A percentile compares a stretch with the other conserved stretches of the same genome.
Evolutionary conservation across 2,797 vertebrate species (phyloP).

Genomic region (Yasuhikotakia modesta): DNA sequence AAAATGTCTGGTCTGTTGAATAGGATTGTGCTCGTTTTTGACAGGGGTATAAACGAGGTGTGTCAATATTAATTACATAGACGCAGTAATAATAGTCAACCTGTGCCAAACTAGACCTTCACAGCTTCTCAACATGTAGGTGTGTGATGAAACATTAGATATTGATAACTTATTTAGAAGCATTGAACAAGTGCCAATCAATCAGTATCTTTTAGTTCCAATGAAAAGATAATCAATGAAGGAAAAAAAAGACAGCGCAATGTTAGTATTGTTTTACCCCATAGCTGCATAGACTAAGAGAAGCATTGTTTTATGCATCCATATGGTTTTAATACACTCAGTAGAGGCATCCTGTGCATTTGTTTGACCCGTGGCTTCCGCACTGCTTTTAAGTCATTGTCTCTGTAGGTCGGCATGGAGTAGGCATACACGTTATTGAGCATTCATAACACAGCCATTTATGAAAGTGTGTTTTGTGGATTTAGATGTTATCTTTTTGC

Average conservation of each 20-base stretch:
- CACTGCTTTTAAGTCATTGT: slow-evolving; percentile 84
- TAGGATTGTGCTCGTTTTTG: slow-evolving; percentile 75
- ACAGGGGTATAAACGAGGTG: slow-evolving; percentile 79
- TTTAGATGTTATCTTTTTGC: slow-evolving; percentile 87
- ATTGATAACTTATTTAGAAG: slow-evolving; percentile 84
- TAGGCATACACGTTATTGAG: slow-evolving; percentile 81
- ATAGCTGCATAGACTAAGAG: slow-evolving; percentile 83
- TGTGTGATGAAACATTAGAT: slow-evolving; percentile 83
- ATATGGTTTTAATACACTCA: slow-evolving; percentile 77
- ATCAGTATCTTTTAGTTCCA: slow-evolving; percentile 81
- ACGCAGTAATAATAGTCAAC: slow-evolving; percentile 82
- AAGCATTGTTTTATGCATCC: slow-evolving; percentile 81
- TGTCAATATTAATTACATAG: slow-evolving; percentile 81
- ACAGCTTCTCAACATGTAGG: slow-evolving; percentile 84
- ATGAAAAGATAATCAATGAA: slow-evolving; percentile 82
- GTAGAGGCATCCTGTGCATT: slow-evolving; percentile 81
- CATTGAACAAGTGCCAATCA: slow-evolving; percentile 85
- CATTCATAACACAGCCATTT: slow-evolving; percentile 86
- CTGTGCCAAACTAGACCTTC: slow-evolving; percentile 82
- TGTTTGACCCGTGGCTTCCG: slow-evolving; percentile 85
- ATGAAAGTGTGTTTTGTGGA: slow-evolving; percentile 83
- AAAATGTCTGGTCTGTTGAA: slow-evolving; percentile 83
- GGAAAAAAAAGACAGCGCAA: slow-evolving; percentile 77
- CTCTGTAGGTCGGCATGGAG: slow-evolving; percentile 86
- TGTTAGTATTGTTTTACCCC: slow-evolving; percentile 80